These are phyloP conservation scores for Eristalis tenax DNA, from an alignment of 2,888 invertebrate genomes.

Conservation along the genomic window DNA sequence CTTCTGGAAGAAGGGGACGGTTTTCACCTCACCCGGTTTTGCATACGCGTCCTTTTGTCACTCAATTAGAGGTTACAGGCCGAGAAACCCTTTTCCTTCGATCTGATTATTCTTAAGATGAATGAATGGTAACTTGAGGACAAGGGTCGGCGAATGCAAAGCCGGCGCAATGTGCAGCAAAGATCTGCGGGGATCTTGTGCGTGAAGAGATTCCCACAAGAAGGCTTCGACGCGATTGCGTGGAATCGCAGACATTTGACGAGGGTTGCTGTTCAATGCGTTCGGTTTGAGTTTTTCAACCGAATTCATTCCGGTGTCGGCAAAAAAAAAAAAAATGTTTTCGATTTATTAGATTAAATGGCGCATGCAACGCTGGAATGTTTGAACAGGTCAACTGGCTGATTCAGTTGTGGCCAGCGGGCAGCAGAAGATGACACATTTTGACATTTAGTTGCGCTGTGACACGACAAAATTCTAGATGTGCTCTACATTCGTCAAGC, in stretches of 20 bases:
- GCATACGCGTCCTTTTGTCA: constrained; percentile 63
- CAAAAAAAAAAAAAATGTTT: too few relatives aligned
- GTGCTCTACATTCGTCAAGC: too few relatives aligned
- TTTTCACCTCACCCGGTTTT: constrained; percentile 35
- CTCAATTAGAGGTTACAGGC: constrained; percentile 62
- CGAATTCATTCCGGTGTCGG: too few relatives aligned
- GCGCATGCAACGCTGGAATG: too few relatives aligned
- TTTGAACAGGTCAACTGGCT: too few relatives aligned
- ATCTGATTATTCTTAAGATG: constrained; percentile 26
- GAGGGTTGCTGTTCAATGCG: neutral
- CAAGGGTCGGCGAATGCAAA: neutral
- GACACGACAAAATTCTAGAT: too few relatives aligned
- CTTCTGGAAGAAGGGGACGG: constrained; percentile 19
- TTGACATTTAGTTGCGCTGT: too few relatives aligned
- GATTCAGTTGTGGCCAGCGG: too few relatives aligned
- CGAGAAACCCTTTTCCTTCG: constrained; percentile 30
- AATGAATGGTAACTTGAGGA: neutral
- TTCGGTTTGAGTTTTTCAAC: too few relatives aligned
- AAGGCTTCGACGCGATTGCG: neutral
- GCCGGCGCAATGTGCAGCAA: neutral
- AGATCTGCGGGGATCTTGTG: neutral
- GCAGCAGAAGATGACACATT: too few relatives aligned
- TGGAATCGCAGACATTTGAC: neutral
- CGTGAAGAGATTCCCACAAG: neutral
- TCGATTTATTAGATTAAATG: too few relatives aligned